Conservation (phyloP, 2,888 invertebrate genomes). For the Brachyptera putata region DNA sequence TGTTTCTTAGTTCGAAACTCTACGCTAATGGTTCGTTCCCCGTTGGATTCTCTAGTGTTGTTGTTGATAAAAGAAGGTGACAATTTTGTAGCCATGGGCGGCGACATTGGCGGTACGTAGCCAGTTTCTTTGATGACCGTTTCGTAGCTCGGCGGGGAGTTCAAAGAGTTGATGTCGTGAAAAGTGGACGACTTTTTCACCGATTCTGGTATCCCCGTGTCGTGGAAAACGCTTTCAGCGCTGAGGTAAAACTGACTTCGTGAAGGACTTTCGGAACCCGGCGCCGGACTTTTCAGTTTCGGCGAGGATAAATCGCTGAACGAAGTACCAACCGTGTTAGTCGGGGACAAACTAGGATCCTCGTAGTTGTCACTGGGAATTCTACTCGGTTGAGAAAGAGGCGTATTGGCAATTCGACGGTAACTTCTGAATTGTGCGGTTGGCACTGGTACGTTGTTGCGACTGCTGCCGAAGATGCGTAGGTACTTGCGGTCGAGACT, state of each 20-base stretch:
- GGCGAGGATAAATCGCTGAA: not conserved
- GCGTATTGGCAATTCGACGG: slow-evolving; percentile 52
- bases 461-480: slow-evolving; percentile 51
- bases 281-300: too few relatives aligned
- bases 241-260: slow-evolving; percentile 14
- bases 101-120: too few relatives aligned
- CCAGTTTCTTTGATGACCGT: not conserved
- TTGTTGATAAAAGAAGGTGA: too few relatives aligned
- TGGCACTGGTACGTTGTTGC: slow-evolving; percentile 59
- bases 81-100: not conserved
- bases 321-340: not conserved
- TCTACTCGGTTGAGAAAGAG: not conserved
- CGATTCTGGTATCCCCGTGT: not conserved
- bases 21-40: not conserved
- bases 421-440: slow-evolving; percentile 76
- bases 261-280: not conserved
- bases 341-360: too few relatives aligned
- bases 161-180: not conserved
- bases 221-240: slow-evolving; percentile 16
- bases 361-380: not conserved
- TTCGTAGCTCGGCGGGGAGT: slow-evolving; percentile 7
- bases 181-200: slow-evolving; percentile 6
- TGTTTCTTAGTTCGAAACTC: not conserved
- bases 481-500: slow-evolving; percentile 69
- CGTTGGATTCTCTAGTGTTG: not conserved